Percentiles rank a stretch among this genome's conserved stretches.
Conservation (phyloP, 2,113 vertebrate species). For the Dipodomys merriami region DNA sequence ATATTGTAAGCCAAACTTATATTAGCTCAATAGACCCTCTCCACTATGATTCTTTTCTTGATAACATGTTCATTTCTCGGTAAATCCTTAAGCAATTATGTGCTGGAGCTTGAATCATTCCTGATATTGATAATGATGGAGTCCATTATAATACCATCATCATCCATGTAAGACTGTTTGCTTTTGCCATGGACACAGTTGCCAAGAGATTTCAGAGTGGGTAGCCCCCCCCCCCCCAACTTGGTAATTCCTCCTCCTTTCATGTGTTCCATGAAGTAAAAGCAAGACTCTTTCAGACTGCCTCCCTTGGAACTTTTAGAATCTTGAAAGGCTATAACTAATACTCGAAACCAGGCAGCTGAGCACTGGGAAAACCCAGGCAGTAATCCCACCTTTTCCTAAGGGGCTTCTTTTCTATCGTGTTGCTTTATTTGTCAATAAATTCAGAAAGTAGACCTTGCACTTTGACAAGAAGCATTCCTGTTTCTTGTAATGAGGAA, state of each 20-base stretch:
- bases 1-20: constrained; percentile 63
- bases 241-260: constrained; percentile 34
- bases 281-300: constrained; percentile 71
- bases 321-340: constrained; percentile 67
- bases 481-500: constrained; percentile 54
- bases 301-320: constrained; percentile 73
- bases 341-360: constrained; percentile 76
- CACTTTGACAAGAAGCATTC: constrained; percentile 43
- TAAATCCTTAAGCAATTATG: constrained; percentile 63
- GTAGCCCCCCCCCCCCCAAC: neutral
- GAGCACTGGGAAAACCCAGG: constrained; percentile 72
- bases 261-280: constrained; percentile 71
- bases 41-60: constrained; percentile 51
- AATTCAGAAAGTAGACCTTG: constrained; percentile 70
- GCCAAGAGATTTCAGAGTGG: neutral
- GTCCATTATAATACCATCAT: constrained; percentile 60
- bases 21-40: constrained; percentile 74
- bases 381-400: constrained; percentile 71
- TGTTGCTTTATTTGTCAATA: constrained; percentile 68
- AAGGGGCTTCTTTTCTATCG: constrained; percentile 76
- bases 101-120: constrained; percentile 68
- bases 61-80: constrained; percentile 67
- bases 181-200: constrained; percentile 62
- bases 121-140: constrained; percentile 69
- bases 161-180: constrained; percentile 44